phyloP scores from a whole-genome alignment of 2,888 invertebrate genomes.

The Fissipunctia ypsillon region DNA sequence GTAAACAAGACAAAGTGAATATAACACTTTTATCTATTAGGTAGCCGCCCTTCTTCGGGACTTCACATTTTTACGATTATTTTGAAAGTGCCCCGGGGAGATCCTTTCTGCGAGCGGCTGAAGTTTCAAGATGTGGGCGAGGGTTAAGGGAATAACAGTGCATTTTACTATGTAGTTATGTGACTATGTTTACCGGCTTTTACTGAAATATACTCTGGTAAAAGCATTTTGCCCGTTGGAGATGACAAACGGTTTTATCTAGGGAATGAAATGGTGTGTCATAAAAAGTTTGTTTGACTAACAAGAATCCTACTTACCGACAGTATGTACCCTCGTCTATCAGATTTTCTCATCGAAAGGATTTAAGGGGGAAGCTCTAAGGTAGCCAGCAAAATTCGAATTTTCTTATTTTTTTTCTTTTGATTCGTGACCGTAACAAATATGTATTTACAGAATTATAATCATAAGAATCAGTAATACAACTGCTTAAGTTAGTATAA shows the following conservation, averaged over 20 bases:
- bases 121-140: conserved; percentile 63
- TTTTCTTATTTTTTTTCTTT: too few relatives aligned
- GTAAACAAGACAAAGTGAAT: conserved; percentile 69
- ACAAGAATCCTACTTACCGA: not conserved
- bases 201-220: conserved; percentile 30
- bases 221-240: conserved; percentile 26
- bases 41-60: conserved; percentile 69
- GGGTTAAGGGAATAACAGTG: conserved; percentile 25
- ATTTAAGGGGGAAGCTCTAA: too few relatives aligned
- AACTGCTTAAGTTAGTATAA: too few relatives aligned
- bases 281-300: conserved; percentile 19
- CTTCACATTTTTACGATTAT: conserved; percentile 82
- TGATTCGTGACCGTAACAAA: too few relatives aligned
- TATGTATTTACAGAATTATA: too few relatives aligned
- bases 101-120: conserved; percentile 61
- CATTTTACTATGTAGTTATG: conserved; percentile 38
- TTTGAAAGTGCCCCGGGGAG: conserved; percentile 73
- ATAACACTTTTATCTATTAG: conserved; percentile 71
- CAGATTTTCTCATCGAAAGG: too few relatives aligned
- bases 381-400: too few relatives aligned
- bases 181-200: conserved; percentile 26
- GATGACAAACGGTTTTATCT: conserved; percentile 26
- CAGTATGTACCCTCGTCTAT: too few relatives aligned
- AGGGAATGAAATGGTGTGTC: conserved; percentile 14
- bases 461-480: too few relatives aligned